Base-by-base conservation (phyloP, 2,113 vertebrate species). In the Acrocephalus arundinaceus region DNA sequence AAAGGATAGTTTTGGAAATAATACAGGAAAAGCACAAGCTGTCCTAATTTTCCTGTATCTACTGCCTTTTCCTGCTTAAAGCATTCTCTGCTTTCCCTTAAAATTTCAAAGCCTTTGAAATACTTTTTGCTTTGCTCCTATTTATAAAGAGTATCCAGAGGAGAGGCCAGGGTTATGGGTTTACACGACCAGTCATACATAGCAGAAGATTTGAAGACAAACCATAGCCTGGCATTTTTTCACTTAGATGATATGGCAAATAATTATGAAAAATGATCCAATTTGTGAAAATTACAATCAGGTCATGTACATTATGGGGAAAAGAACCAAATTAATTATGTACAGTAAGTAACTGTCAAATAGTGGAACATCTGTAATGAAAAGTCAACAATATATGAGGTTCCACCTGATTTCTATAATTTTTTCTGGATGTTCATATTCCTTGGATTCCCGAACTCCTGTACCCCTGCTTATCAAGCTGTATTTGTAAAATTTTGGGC, bases 321-420 rank as follows among this genome's bases (percentile, higher is more conserved):
- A 93, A 78, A 95, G 12, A 55, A 71, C 74, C n/a, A 84, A 90
- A 93, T 91, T 92, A 95, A 94, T 96, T 95, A 92, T 51, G 61
- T 91, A 86, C 43, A 70, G 18, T 91, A 37, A 94, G 81, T 94
- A 96, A 79, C 81, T 95, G 93, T 95, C 85, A 94, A 94, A 87
- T 39, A 63, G 28, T 43, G 58, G 70, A 79, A 86, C 5, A 86
- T 62, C 28, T 72, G 48, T 59, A 71, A 75, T 35, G 62, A 51
- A 48, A 94, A 93, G 28, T 81, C 87, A 96, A 90, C 39, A 92
- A 74, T 49, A 67, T 57, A 25, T 75, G 79, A 88, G 45, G 31
- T 35, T 84, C 22, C 37, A 65, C 12, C 8, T 71, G 37, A 94
- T 75, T 80, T 84, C 45, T 72, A 1, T 24, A 39, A 49, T 30